Base-by-base conservation (phyloP, 2,888 invertebrate genomes). In the Hirtodrosophila cameraria region DNA sequence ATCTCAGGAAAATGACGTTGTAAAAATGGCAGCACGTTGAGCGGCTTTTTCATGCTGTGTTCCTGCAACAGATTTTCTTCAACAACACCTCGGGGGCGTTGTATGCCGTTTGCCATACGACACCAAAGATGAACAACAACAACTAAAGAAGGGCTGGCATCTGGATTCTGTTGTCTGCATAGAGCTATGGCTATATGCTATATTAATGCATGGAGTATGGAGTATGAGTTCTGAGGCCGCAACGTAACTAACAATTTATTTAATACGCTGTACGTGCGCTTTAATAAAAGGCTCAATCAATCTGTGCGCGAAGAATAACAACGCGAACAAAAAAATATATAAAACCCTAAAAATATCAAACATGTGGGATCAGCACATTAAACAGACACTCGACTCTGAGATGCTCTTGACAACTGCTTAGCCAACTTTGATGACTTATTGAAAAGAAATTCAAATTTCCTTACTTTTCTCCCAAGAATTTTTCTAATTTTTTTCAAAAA, bases 211-310 rank as follows among this genome's bases (percentile, higher is more conserved):
- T n/a, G n/a, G n/a, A n/a, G 11, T 27, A 31, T 11, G 53, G 27
- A 38, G 42, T 31, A 49, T 67, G 64, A 46, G 52, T 54, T 60
- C 59, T 57, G 62, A 46, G 65, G 66, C 80, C 60, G 67, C 58
- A 71, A 88, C 87, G 87, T 88, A 89, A 88, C 85, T 89, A 87
- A 89, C 88, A 89, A 89, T 88, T 88, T 88, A 88, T 88, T 89
- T 88, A 89, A 89, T 88, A 87, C 77, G 86, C 77, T 77, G 78
- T 88, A 89, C 89, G 88, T 89, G 89, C 87, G 86, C 79, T 77
- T 88, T 84, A 86, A 83, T 86, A 86, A 76, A 87, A 75, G 74
- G 83, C 83, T 85, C 79, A 81, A 87, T 82, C 87, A 85, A 82
- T 82, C 81, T 87, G 87, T 41, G 62, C 27, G 61, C 63, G 46